phyloP scores from a whole-genome alignment of 2,113 vertebrate genomes.

The Corythornis vintsioides region DNA sequence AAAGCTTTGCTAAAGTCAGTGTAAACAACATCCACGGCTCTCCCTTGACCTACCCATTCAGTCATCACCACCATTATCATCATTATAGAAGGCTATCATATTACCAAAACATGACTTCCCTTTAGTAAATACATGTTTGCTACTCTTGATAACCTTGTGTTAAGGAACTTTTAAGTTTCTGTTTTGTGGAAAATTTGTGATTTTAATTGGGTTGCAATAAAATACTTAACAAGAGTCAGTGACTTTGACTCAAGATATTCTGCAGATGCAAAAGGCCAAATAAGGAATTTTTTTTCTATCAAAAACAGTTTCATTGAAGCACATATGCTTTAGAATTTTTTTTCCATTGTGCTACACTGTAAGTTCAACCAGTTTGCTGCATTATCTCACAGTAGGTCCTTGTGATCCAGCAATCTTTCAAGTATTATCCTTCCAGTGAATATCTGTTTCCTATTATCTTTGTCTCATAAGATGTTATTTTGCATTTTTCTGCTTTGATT shows the following conservation, averaged over 20 bases:
- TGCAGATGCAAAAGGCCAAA: background rate
- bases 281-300: background rate
- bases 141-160: no score
- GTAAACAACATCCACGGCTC: no score
- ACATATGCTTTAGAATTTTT: background rate
- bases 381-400: background rate
- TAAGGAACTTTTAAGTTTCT: background rate
- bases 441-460: background rate
- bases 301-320: background rate
- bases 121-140: no score
- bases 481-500: conserved; percentile 23
- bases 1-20: no score
- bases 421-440: background rate
- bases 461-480: background rate
- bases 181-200: conserved; percentile 10
- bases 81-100: no score
- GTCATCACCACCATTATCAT: no score
- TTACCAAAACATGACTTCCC: no score
- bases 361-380: background rate
- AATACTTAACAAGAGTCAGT: conserved; percentile 2
- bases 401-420: background rate
- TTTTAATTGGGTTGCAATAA: conserved; percentile 43
- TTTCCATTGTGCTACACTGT: background rate
- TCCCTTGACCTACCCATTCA: no score
- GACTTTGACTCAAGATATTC: conserved; percentile 27